These are phyloP conservation scores for Pomatostomus ruficeps DNA, from an alignment of 2,113 vertebrate species.

Conservation along the genomic window DNA sequence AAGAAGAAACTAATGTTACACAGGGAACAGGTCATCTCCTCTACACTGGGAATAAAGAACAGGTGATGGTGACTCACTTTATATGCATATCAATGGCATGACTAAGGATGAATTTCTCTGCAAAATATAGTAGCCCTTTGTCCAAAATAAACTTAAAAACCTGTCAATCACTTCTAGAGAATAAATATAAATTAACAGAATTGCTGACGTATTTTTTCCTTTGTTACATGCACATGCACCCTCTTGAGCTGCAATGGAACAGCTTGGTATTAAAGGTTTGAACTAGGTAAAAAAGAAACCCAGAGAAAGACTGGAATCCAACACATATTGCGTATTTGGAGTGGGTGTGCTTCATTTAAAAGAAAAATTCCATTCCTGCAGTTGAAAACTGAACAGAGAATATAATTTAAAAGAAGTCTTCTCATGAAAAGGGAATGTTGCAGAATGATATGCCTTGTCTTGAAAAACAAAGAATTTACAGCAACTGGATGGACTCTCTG, in stretches of 20 bases:
- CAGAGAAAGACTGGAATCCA: background rate
- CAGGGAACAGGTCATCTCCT: background rate
- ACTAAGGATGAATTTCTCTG: conserved; percentile 18
- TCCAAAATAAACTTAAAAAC: conserved; percentile 7
- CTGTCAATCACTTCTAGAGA: background rate
- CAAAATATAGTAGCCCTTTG: background rate
- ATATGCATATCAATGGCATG: background rate
- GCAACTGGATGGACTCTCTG: background rate
- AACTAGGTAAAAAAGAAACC: background rate
- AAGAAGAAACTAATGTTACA: background rate
- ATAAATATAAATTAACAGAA: background rate
- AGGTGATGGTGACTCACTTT: background rate
- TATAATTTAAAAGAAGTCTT: background rate
- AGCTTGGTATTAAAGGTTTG: background rate
- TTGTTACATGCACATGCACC: background rate
- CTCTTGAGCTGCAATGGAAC: background rate
- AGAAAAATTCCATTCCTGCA: background rate
- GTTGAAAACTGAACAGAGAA: background rate
- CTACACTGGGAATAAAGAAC: background rate
- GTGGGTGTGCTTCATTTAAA: background rate
- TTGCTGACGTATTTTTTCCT: background rate
- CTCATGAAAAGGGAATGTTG: background rate
- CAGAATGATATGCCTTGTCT: background rate
- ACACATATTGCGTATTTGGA: background rate
- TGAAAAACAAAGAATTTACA: background rate